phyloP scores from a whole-genome alignment of 2,797 vertebrate species.

The Aselliscus stoliczkanus region DNA sequence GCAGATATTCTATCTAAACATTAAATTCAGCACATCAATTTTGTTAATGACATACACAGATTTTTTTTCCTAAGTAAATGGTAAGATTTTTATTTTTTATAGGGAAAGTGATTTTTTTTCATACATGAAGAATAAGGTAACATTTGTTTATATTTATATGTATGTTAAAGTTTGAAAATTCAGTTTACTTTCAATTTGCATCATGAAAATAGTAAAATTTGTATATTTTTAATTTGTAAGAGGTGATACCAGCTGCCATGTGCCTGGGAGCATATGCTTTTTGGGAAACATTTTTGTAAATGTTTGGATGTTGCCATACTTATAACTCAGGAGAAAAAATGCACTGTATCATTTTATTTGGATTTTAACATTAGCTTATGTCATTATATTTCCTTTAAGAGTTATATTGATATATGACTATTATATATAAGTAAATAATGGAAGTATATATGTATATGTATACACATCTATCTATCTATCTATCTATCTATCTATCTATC shows the following conservation, averaged over 20 bases:
- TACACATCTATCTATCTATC: background rate
- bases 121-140: background rate
- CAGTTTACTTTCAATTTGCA: constrained; percentile 5
- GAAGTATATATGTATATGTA: background rate
- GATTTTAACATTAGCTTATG: constrained; percentile 57
- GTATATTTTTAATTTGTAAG: constrained; percentile 52
- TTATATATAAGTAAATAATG: background rate
- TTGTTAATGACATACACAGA: background rate
- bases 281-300: constrained; percentile 60
- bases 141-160: background rate
- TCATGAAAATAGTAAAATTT: constrained; percentile 41
- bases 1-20: background rate
- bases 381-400: background rate
- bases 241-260: constrained; percentile 62
- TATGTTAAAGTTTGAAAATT: constrained; percentile 31
- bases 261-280: constrained; percentile 56
- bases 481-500: background rate
- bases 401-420: background rate
- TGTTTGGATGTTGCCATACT: constrained; percentile 61
- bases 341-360: constrained; percentile 66
- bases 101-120: background rate
- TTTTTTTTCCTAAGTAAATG: background rate
- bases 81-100: constrained; percentile 2
- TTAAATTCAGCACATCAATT: constrained; percentile 26
- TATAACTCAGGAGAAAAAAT: constrained; percentile 58